Base-by-base conservation (phyloP, 2,888 invertebrate genomes). In the Marasmarcha lunaedactyla region DNA sequence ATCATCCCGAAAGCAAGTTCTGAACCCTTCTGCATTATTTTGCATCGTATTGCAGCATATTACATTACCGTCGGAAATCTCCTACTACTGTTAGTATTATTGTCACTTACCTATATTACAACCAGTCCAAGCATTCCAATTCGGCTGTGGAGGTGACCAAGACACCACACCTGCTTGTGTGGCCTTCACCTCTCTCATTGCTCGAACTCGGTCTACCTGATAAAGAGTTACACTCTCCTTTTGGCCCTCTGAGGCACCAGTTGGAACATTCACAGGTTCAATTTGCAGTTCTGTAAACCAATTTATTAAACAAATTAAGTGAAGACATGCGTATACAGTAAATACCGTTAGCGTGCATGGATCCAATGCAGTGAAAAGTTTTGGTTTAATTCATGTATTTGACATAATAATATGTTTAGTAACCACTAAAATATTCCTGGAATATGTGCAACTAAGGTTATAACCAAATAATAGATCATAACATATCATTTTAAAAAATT, bases 121-220 rank as follows among this genome's bases (percentile, higher is more conserved):
- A 0, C 91, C 93, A 11, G 90, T 91, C 98, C 98, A 99, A 0
- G 97, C 92, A 71, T 99, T 97, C 98, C 98, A 99, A 71, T 99
- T 99, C 2, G 89, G 88, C 55, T 92, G 90, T 0, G 98, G 97
- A 1, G 98, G 98, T 0, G 96, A 93, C 98, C 98, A 99, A 0
- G 95, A 89, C 1, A 99, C 95, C 0, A 96, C 95, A 0, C 93
- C 93, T 0, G 89, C 89, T 1, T 86, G 74, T 25, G 86, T 85
- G 0, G 86, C 87, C 33, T 86, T 83, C 0, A 88, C 87, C 10
- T 88, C 86, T 10, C 87, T 72, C 72, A 93, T 91, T 41, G 90
- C 63, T 87, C 64, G 42, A 70, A 83, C 60, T 1, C 74, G 53
- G 49, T 78, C 74, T 38, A 71, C 44, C 47, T 79, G 78, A 5